Conservation (phyloP, 2,113 vertebrate genomes). For the Oreochromis spilurus region DNA sequence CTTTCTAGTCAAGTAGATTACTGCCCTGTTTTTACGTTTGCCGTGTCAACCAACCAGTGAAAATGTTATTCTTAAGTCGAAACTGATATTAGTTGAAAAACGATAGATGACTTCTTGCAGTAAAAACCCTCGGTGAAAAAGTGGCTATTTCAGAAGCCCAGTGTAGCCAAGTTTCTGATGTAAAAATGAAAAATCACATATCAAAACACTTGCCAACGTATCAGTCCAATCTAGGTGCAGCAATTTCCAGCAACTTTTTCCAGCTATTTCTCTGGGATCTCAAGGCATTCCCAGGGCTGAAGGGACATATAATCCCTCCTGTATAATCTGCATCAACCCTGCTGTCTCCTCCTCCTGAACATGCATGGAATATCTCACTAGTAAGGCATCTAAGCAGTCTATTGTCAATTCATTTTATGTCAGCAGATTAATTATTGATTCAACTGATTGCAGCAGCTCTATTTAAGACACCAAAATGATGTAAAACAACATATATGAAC, state of each 20-base stretch:
- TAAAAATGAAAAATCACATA: neutral
- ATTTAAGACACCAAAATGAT: neutral
- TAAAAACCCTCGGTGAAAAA: neutral
- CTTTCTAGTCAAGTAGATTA: neutral
- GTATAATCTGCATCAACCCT: neutral
- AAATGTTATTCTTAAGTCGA: neutral
- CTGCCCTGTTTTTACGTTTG: neutral
- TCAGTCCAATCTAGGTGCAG: neutral
- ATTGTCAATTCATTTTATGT: neutral
- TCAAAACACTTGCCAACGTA: neutral
- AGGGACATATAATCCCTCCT: neutral
- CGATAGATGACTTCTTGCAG: neutral
- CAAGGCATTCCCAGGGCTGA: neutral
- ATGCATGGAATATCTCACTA: neutral
- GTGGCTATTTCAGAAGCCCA: neutral
- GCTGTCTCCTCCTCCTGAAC: neutral
- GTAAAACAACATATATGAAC: constrained; percentile 27
- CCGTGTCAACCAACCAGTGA: neutral
- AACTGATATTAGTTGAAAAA: neutral
- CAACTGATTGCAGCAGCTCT: neutral
- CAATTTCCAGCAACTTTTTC: neutral
- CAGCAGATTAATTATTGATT: neutral
- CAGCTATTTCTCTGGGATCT: neutral
- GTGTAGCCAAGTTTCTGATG: neutral
- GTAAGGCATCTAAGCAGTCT: neutral